Percentiles rank a stretch among this genome's conserved stretches.
phyloP scores from a whole-genome alignment of 2,888 invertebrate species.

The Drosophila flavopinicola region DNA sequence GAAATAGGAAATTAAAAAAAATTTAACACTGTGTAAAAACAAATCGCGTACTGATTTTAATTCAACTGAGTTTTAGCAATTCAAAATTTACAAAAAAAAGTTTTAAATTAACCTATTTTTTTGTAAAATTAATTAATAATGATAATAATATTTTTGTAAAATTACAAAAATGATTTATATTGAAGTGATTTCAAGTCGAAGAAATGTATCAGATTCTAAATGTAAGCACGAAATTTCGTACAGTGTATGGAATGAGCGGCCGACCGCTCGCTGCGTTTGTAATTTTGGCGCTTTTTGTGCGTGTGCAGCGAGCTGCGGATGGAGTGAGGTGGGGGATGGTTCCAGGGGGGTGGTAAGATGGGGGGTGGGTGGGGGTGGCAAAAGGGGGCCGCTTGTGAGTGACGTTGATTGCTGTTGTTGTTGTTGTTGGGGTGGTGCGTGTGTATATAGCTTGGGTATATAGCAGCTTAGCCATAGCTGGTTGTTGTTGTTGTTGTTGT shows the following conservation, averaged over 20 bases:
- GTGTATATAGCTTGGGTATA: conserved; percentile 32
- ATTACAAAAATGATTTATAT: too few species aligned
- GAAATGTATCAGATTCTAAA: too few species aligned
- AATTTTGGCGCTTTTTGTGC: conserved; percentile 77
- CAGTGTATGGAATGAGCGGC: conserved; percentile 5
- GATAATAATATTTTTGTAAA: too few species aligned
- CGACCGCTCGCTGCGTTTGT: conserved; percentile 78
- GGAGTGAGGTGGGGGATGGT: neutral
- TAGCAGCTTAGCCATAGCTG: conserved; percentile 35
- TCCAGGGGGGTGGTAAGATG: neutral
- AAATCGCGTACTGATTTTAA: too few species aligned
- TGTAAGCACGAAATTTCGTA: neutral
- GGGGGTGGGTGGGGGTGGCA: neutral
- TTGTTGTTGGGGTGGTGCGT: conserved; percentile 10
- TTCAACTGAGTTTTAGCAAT: too few species aligned
- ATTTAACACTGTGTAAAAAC: too few species aligned
- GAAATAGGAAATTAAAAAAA: too few species aligned
- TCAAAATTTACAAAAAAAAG: too few species aligned
- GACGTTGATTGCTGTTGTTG: conserved; percentile 61
- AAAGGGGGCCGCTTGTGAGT: conserved; percentile 55
- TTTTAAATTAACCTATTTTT: too few species aligned
- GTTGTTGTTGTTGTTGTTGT: conserved; percentile 39
- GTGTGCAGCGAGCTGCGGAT: conserved; percentile 59
- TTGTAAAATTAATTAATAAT: too few species aligned
- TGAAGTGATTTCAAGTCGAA: too few species aligned